Conservation (phyloP, 2,888 invertebrate species). For the Athrips mouffetella region DNA sequence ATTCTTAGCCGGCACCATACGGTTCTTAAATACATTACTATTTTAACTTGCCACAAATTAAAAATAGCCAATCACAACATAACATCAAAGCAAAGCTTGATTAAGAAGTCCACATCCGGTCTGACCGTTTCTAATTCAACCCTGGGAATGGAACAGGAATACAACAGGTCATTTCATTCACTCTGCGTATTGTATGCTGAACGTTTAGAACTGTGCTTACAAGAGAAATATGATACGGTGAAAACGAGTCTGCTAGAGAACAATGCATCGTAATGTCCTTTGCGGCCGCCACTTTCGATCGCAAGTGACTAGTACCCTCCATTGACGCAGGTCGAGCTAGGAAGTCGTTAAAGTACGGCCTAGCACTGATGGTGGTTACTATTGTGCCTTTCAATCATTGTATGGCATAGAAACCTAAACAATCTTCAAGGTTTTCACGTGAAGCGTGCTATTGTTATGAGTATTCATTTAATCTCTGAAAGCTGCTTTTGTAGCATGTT, state of each 20-base stretch:
- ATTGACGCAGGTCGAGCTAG: not conserved
- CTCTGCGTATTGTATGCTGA: not conserved
- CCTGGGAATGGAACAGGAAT: not conserved
- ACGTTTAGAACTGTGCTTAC: conserved; percentile 19
- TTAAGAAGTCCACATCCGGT: not conserved
- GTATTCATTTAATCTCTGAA: too few relatives aligned
- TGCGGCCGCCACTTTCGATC: conserved; percentile 23
- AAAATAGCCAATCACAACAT: not conserved
- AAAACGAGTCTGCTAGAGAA: conserved; percentile 48
- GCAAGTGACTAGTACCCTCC: not conserved
- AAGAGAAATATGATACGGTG: conserved; percentile 46
- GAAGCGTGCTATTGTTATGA: too few relatives aligned
- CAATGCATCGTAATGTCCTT: conserved; percentile 45
- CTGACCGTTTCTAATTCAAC: conserved; percentile 1
- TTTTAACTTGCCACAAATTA: too few relatives aligned
- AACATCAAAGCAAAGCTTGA: not conserved
- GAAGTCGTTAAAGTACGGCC: too few relatives aligned
- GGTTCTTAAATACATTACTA: too few relatives aligned
- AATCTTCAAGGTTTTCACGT: too few relatives aligned
- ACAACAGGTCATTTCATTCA: not conserved
- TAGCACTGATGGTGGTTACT: too few relatives aligned
- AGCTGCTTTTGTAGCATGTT: too few relatives aligned
- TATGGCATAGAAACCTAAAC: too few relatives aligned
- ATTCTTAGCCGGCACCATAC: too few relatives aligned
- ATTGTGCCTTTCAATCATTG: too few relatives aligned